Evolutionary conservation across 2,888 invertebrate genomes (phyloP).

Genomic region (Caradrina clavipalpis): DNA sequence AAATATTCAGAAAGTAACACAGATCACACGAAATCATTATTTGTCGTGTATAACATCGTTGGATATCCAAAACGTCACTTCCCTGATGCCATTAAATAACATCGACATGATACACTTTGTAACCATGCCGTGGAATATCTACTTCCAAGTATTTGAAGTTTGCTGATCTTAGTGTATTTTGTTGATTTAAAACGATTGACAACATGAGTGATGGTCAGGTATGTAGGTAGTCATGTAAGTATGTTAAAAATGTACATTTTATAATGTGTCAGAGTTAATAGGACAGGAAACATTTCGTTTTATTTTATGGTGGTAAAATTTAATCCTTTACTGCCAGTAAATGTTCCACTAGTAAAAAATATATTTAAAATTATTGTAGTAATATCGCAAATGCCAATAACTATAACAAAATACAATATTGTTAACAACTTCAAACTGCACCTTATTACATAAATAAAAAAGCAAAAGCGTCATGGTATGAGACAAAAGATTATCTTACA

Average conservation of each 20-base stretch:
- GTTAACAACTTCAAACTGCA: not conserved
- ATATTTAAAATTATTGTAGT: not conserved
- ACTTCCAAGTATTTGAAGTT: constrained; percentile 37
- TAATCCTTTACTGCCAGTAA: not conserved
- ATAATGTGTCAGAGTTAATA: not conserved
- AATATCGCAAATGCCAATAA: not conserved
- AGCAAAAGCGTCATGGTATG: not conserved
- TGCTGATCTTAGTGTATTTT: constrained; percentile 32
- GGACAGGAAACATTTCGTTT: not conserved
- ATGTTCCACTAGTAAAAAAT: not conserved
- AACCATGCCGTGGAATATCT: constrained; percentile 22
- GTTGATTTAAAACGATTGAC: constrained; percentile 23
- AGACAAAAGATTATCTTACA: not conserved
- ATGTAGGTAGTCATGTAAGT: not conserved
- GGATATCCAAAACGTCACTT: constrained; percentile 29
- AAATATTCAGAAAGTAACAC: not conserved
- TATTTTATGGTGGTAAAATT: not conserved
- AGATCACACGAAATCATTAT: constrained; percentile 10
- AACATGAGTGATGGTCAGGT: not conserved
- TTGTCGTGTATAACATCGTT: not conserved
- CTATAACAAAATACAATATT: not conserved
- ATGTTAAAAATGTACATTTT: constrained; percentile 1
- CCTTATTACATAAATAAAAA: constrained; percentile 14
- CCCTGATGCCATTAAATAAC: constrained; percentile 14
- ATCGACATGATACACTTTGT: constrained; percentile 30